A percentile compares a stretch with the other conserved stretches of the same genome.
Conservation (phyloP, 2,113 vertebrate species). For the Bufo gargarizans region DNA sequence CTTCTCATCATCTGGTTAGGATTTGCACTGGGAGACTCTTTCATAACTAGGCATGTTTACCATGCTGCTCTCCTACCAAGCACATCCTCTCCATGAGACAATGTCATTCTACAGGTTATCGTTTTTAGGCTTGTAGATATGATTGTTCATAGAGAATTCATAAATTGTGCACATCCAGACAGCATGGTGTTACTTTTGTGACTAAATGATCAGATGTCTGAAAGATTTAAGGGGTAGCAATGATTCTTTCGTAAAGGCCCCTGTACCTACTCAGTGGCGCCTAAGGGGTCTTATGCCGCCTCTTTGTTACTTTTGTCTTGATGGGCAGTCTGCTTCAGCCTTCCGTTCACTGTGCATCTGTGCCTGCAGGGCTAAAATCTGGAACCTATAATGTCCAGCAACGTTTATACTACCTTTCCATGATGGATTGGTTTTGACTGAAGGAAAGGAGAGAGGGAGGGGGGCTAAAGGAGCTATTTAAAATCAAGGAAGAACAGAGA, state of each 20-base stretch:
- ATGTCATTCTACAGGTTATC: not conserved
- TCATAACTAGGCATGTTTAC: conserved; percentile 31
- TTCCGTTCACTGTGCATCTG: conserved; percentile 65
- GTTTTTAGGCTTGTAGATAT: not conserved
- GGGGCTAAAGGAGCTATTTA: conserved; percentile 39
- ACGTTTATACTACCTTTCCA: conserved; percentile 75
- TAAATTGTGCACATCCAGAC: not conserved
- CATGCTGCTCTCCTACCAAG: not conserved
- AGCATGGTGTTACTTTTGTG: not conserved
- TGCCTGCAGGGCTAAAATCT: conserved; percentile 77
- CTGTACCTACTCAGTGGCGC: conserved; percentile 52
- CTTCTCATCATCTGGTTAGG: conserved; percentile 33
- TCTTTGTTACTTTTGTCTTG: conserved; percentile 54
- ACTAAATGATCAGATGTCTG: conserved; percentile 39
- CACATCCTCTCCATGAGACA: conserved; percentile 28
- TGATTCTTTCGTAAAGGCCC: conserved; percentile 34
- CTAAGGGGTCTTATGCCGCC: conserved; percentile 53
- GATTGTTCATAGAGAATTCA: conserved; percentile 32
- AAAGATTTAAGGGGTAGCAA: conserved; percentile 46
- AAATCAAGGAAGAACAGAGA: conserved; percentile 53
- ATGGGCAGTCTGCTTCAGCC: conserved; percentile 56
- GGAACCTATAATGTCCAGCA: conserved; percentile 87
- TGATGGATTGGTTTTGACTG: conserved; percentile 78
- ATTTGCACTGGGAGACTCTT: conserved; percentile 29
- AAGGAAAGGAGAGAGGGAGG: conserved; percentile 49